phyloP scores from a whole-genome alignment of 1,140 invertebrate genomes.

The Tyrophagus putrescentiae region DNA sequence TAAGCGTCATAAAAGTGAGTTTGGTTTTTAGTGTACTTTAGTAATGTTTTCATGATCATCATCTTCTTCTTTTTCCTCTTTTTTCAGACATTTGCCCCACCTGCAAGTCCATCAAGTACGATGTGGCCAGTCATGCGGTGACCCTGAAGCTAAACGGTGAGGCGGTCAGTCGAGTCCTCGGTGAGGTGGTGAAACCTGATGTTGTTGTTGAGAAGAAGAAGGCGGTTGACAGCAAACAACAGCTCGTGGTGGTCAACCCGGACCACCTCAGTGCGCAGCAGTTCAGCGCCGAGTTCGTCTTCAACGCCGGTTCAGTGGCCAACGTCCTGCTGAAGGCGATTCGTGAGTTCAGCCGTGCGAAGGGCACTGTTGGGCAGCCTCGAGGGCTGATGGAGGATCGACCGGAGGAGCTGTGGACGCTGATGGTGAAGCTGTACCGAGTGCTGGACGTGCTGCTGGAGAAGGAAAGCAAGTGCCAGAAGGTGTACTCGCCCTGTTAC shows the following conservation, averaged over 20 bases:
- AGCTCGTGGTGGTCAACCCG: not conserved
- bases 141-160: constrained; percentile 7
- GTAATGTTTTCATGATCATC: not conserved
- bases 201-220: not conserved
- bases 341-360: constrained; percentile 8
- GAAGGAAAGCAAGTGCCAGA: not conserved
- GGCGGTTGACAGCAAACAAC: not conserved
- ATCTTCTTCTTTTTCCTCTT: not conserved
- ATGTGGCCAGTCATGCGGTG: constrained; percentile 11
- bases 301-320: constrained; percentile 11
- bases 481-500: not conserved
- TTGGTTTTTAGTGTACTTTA: not conserved
- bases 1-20: not conserved
- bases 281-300: constrained; percentile 2
- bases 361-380: not conserved
- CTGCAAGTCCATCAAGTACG: constrained; percentile 10
- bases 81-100: constrained; percentile 1
- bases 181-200: too few species aligned
- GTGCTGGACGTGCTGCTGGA: not conserved
- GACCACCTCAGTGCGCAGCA: not conserved
- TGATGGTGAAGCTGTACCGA: not conserved
- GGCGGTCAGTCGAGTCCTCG: too few species aligned
- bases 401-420: not conserved
- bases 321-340: constrained; percentile 8
- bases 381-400: not conserved